Evolutionary conservation across 2,113 vertebrate genomes (phyloP).

Genomic region (Calonectris borealis): DNA sequence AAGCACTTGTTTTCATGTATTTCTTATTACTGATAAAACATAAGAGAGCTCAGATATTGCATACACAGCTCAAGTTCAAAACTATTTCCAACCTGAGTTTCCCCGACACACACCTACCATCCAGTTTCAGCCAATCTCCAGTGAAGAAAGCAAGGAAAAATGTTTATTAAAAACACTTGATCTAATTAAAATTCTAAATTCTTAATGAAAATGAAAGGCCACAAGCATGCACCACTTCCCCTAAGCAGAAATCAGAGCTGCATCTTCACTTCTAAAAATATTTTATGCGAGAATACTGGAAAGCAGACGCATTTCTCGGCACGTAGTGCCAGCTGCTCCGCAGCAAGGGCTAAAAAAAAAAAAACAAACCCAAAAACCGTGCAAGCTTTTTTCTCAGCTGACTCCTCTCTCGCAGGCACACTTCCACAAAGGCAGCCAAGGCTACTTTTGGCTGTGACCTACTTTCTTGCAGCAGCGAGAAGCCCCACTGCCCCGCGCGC

Average conservation of each 20-base stretch:
- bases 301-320: slow-evolving; percentile 9
- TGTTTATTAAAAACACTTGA: background rate
- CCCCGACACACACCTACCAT: background rate
- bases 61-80: background rate
- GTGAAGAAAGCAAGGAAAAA: background rate
- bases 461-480: slow-evolving; percentile 4
- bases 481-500: background rate
- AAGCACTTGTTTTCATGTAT: background rate
- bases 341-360: slow-evolving; percentile 18
- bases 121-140: background rate
- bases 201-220: background rate
- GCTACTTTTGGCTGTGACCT: slow-evolving; percentile 61
- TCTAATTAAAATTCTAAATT: slow-evolving; percentile 18
- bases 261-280: slow-evolving; percentile 34
- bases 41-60: background rate
- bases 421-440: slow-evolving; percentile 25
- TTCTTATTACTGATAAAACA: slow-evolving; percentile 2
- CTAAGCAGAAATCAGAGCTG: background rate
- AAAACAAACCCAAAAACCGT: background rate
- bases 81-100: background rate
- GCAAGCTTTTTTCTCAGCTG: background rate
- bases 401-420: background rate
- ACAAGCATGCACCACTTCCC: background rate
- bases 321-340: slow-evolving; percentile 39
- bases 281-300: slow-evolving; percentile 30